Conservation (phyloP, 2,113 vertebrate species). For the Tympanuchus pallidicinctus region DNA sequence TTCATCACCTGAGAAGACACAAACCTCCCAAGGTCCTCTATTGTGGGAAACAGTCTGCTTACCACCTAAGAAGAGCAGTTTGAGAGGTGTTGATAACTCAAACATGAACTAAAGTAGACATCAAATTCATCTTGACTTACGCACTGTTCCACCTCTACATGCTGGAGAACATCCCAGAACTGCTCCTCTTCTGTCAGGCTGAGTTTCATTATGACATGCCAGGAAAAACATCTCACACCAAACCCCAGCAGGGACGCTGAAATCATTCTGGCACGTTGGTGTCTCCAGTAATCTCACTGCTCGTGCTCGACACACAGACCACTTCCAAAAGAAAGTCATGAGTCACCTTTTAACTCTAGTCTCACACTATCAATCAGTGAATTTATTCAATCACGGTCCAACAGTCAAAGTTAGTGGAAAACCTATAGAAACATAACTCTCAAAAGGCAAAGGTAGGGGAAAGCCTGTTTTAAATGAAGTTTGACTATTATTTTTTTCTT, state of each 20-base stretch:
- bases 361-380: background rate
- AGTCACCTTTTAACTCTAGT: background rate
- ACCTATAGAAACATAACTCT: background rate
- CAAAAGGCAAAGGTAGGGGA: background rate
- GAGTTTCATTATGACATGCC: background rate
- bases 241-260: background rate
- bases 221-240: background rate
- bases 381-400: background rate
- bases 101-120: background rate
- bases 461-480: background rate
- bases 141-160: background rate
- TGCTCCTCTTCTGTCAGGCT: background rate
- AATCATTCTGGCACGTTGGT: background rate
- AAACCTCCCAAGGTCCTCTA: background rate
- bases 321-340: background rate
- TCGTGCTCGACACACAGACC: background rate
- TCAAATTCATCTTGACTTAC: background rate
- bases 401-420: background rate
- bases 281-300: background rate
- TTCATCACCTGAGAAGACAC: background rate
- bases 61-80: background rate
- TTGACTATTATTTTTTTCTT: background rate
- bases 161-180: background rate
- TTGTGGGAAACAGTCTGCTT: background rate
- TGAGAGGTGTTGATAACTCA: background rate